A percentile compares a stretch with the other conserved stretches of the same genome.
phyloP scores from a whole-genome alignment of 2,888 invertebrate species.

The Eucriotettix oculatus region DNA sequence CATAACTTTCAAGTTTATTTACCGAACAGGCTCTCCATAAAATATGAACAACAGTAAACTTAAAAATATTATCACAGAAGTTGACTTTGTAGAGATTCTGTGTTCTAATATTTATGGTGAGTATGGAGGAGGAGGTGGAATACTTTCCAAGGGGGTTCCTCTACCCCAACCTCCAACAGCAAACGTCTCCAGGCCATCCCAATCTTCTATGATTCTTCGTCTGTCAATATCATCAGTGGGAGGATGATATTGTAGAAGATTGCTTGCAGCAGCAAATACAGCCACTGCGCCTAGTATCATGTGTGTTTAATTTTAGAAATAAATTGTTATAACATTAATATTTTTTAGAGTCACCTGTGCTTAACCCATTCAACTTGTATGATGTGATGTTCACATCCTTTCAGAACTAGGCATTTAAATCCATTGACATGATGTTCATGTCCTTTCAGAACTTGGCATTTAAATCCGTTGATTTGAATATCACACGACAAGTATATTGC shows the following conservation, averaged over 20 bases:
- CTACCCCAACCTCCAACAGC: slow-evolving; percentile 14
- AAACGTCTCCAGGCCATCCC: slow-evolving; percentile 43
- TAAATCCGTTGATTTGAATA: too few relatives aligned
- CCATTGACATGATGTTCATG: too few relatives aligned
- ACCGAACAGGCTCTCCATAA: too few relatives aligned
- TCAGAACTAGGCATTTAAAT: too few relatives aligned
- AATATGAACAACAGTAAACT: not conserved
- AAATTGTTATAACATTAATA: too few relatives aligned
- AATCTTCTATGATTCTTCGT: slow-evolving; percentile 42
- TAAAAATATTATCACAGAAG: not conserved
- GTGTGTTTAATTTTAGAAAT: not conserved
- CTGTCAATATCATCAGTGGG: slow-evolving; percentile 31
- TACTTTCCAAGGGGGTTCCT: slow-evolving; percentile 11
- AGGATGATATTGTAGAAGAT: slow-evolving; percentile 39
- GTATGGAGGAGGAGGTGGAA: slow-evolving; percentile 37
- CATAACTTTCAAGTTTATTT: too few relatives aligned
- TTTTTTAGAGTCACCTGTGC: too few relatives aligned
- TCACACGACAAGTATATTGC: too few relatives aligned
- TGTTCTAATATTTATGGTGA: slow-evolving; percentile 27
- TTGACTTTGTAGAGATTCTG: not conserved
- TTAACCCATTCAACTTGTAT: too few relatives aligned
- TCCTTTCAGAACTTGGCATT: too few relatives aligned
- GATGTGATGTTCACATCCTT: too few relatives aligned
- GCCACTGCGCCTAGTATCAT: slow-evolving; percentile 38
- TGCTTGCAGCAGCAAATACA: slow-evolving; percentile 50